These are phyloP conservation scores for Cavia porcellus DNA, from an alignment of 2,113 vertebrate species.

Conservation along the genomic window DNA sequence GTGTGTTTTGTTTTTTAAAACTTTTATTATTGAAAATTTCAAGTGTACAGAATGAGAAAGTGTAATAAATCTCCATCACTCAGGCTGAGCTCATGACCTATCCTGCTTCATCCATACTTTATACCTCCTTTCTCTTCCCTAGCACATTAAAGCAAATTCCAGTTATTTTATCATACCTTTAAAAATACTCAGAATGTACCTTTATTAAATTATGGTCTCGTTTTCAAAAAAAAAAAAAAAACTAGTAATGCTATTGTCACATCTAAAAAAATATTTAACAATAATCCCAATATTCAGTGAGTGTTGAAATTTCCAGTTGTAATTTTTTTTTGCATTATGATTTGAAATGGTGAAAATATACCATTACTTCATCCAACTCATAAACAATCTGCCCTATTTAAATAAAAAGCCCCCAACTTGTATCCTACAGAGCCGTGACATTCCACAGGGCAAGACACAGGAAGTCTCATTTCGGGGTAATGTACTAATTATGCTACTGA, in stretches of 20 bases:
- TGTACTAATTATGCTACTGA: conserved; percentile 55
- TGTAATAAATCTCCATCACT: not conserved
- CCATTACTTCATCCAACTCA: not conserved
- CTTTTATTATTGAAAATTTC: not conserved
- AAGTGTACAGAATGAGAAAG: not conserved
- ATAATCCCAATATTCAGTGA: not conserved
- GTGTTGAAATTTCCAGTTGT: not conserved
- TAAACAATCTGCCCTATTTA: conserved; percentile 24
- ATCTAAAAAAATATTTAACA: conserved; percentile 16
- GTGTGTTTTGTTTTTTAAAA: not conserved
- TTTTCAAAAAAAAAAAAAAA: conserved; percentile 53
- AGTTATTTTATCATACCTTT: not conserved
- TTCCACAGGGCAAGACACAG: conserved; percentile 1
- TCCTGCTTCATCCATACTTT: not conserved
- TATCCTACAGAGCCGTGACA: not conserved
- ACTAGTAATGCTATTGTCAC: not conserved
- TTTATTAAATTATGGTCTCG: not conserved
- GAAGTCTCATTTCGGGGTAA: not conserved
- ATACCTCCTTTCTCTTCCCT: not conserved
- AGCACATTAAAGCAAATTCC: not conserved
- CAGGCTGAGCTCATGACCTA: not conserved
- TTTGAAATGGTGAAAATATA: not conserved
- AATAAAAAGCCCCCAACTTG: conserved; percentile 32
- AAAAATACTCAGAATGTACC: not conserved
- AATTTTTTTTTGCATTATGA: not conserved